These are phyloP conservation scores for Sebastes oblongus DNA, from an alignment of 2,797 vertebrate genomes.

Conservation along the genomic window DNA sequence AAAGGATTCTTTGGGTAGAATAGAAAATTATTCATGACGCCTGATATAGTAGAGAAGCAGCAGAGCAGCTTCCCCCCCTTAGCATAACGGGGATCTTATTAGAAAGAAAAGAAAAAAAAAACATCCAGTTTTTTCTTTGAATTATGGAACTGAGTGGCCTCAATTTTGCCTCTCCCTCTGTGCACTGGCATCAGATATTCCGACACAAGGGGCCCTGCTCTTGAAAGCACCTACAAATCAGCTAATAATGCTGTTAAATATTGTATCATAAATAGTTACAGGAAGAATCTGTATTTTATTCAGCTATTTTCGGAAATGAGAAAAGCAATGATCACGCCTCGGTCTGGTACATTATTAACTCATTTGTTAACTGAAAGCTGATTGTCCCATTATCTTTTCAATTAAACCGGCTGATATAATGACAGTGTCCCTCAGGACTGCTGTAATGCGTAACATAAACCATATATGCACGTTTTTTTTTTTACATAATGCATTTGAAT, in stretches of 20 bases:
- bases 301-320: neutral
- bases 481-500: neutral
- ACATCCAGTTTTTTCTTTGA: neutral
- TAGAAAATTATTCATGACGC: neutral
- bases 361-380: slow-evolving; percentile 36
- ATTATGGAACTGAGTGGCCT: slow-evolving; percentile 10
- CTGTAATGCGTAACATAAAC: neutral
- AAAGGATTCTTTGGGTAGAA: neutral
- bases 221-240: slow-evolving; percentile 6
- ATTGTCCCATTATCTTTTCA: slow-evolving; percentile 42
- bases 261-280: neutral
- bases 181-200: neutral
- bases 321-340: neutral
- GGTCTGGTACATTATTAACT: slow-evolving; percentile 16
- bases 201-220: neutral
- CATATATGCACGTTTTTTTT: neutral
- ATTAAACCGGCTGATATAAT: slow-evolving; percentile 27
- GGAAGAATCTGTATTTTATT: slow-evolving; percentile 1
- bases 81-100: slow-evolving; percentile 20
- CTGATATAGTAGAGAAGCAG: neutral
- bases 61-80: neutral
- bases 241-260: neutral
- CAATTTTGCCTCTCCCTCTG: slow-evolving; percentile 1
- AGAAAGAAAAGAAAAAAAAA: neutral
- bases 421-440: neutral